These are phyloP conservation scores for Meandrusa payeni DNA, from an alignment of 2,888 invertebrate genomes.

Conservation along the genomic window DNA sequence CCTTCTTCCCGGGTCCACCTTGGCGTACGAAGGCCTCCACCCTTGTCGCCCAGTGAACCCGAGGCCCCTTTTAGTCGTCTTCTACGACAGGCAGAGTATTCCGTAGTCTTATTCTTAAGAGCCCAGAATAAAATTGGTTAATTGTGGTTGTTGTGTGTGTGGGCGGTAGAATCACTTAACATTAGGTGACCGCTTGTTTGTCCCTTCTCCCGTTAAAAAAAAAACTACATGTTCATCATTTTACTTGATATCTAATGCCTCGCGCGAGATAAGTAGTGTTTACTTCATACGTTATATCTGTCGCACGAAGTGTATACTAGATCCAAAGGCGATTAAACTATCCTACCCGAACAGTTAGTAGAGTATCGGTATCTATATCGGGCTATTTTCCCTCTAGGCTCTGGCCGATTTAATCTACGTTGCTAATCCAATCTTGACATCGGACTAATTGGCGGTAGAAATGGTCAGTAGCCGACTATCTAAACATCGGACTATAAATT, in stretches of 20 bases:
- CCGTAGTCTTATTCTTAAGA: too few relatives aligned
- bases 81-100: too few relatives aligned
- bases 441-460: conserved; percentile 62
- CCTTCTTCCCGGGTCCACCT: too few relatives aligned
- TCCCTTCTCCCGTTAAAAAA: too few relatives aligned
- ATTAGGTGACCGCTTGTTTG: too few relatives aligned
- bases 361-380: conserved; percentile 28
- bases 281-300: conserved; percentile 39
- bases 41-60: too few relatives aligned
- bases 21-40: too few relatives aligned
- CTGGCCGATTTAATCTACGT: conserved; percentile 64
- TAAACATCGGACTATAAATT: conserved; percentile 39
- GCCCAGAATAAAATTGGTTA: too few relatives aligned
- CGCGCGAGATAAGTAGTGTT: conserved; percentile 34
- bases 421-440: conserved; percentile 62
- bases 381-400: conserved; percentile 39
- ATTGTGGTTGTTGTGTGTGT: too few relatives aligned
- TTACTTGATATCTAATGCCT: conserved; percentile 30
- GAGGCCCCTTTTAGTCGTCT: too few relatives aligned
- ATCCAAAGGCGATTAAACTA: conserved; percentile 51
- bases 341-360: conserved; percentile 42
- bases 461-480: conserved; percentile 43
- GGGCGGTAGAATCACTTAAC: too few relatives aligned
- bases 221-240: too few relatives aligned
- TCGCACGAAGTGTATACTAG: conserved; percentile 45